phyloP scores from a whole-genome alignment of 1,140 invertebrate species.

The Drosophila yakuba region DNA sequence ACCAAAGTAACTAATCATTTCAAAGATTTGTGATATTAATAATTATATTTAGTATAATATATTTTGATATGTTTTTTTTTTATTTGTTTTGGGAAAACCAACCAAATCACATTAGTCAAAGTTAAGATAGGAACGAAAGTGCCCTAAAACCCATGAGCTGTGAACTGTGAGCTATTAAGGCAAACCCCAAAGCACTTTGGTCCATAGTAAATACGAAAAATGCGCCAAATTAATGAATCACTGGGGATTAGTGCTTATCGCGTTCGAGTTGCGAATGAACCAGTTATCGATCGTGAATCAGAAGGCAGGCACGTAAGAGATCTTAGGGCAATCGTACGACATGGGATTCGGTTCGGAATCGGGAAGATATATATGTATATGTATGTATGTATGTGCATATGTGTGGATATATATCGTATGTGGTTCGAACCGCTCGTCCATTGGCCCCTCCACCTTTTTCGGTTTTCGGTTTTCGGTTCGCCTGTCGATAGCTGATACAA shows the following conservation, averaged over 20 bases:
- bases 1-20: too few species aligned
- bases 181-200: neutral
- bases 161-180: neutral
- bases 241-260: neutral
- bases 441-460: slow-evolving; percentile 50
- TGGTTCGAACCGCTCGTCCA: slow-evolving; percentile 24
- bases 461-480: slow-evolving; percentile 36
- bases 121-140: neutral
- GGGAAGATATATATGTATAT: neutral
- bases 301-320: neutral
- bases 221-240: slow-evolving; percentile 9
- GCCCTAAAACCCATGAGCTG: neutral
- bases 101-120: neutral
- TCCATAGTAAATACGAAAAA: neutral
- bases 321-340: neutral
- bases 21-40: too few species aligned
- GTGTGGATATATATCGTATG: slow-evolving; percentile 16
- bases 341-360: neutral
- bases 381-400: slow-evolving; percentile 1
- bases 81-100: neutral
- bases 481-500: slow-evolving; percentile 51
- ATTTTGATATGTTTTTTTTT: too few species aligned
- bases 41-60: too few species aligned
- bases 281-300: slow-evolving; percentile 33
- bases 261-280: neutral